Evolutionary conservation across 2,888 invertebrate genomes (phyloP), one percentile per base, ranked within the genome.

Genomic region (Branchipolynoe longqiensis): DNA sequence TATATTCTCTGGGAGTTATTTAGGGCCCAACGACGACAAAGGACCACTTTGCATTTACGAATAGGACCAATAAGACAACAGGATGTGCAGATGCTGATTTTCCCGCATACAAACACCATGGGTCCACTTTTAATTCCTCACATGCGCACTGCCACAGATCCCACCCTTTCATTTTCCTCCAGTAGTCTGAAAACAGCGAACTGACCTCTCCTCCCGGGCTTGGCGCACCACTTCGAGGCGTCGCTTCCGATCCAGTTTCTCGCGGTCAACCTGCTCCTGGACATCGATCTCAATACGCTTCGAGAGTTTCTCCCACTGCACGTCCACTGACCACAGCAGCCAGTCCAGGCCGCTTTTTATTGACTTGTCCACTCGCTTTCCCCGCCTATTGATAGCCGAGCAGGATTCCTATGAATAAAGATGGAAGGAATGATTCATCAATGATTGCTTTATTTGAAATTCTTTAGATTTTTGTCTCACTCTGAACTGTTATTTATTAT

Each of bases 291-390:
- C 95, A 0, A 97, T 96, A 86, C 97, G 94, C 81, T 95, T 91
- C 89, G 96, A 95, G 62, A 97, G 94, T 84, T 94, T 94, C 22
- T 95, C 95, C 92, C 96, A 96, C 88, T 96, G 95, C n/a, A 94
- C 94, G 3, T 95, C 94, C n/a, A 97, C 96, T 87, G 95, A 95
- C 90, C 95, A 95, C 36, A 97, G 93, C 22, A 97, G 94, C 97
- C 97, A 95, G 90, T 91, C 92, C 92, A 96, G 90, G 0, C 93
- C 93, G 18, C 86, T 83, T 40, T 89, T 89, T 12, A 97, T 95
- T 0, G 96, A 96, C 0, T 95, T 95, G 90, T 96, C 96, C 86
- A 96, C 94, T 93, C 95, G 95, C 1, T 94, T 93, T 82, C 95
- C 95, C 18, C 90, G 90, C 18, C 93, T 91, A 41, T 56, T 28